Evolutionary conservation across 1,140 invertebrate genomes (phyloP).

Genomic region (Brachionus asplanchnoidis): DNA sequence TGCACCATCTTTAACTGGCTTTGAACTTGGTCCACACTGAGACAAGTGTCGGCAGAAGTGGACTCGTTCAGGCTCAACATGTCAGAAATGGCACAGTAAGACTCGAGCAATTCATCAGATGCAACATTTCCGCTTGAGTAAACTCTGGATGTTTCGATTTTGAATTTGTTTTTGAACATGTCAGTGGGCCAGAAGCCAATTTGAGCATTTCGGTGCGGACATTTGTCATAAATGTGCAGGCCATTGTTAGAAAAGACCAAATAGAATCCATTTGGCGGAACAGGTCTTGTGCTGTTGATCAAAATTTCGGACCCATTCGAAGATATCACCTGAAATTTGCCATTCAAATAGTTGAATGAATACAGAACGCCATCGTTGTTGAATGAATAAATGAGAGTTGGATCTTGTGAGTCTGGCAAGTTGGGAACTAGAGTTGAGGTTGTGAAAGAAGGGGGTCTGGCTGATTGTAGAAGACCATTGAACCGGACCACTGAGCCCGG

Average conservation of each 20-base stretch:
- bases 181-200: constrained; percentile 21
- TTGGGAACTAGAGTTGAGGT: background rate
- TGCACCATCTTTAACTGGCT: background rate
- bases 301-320: constrained; percentile 12
- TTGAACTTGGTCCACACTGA: background rate
- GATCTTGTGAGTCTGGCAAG: background rate
- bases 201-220: background rate
- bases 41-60: background rate
- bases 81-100: background rate
- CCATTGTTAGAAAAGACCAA: constrained; percentile 15
- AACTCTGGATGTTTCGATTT: constrained; percentile 3
- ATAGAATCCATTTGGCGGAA: background rate
- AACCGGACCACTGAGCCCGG: background rate
- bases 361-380: background rate
- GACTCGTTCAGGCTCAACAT: background rate
- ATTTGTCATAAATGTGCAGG: background rate
- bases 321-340: background rate
- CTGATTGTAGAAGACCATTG: background rate
- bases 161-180: constrained; percentile 15
- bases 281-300: background rate
- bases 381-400: background rate
- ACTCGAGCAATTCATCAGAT: background rate
- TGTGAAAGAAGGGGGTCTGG: background rate
- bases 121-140: background rate
- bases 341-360: background rate